Evolutionary conservation across 1,140 invertebrate genomes (phyloP).

Genomic region (Trichonephila inaurata): DNA sequence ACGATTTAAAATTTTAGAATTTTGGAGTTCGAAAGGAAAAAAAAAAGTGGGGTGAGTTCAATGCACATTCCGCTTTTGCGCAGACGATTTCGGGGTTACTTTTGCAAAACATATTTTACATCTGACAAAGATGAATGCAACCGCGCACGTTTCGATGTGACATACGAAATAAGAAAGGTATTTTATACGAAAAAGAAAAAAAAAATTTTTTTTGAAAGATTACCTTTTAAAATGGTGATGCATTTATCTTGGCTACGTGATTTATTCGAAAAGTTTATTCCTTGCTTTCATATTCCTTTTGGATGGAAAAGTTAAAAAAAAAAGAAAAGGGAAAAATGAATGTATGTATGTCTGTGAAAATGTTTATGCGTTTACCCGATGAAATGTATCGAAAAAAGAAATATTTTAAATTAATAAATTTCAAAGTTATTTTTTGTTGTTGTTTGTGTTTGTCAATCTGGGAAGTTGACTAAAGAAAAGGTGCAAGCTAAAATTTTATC

Average conservation of each 20-base stretch:
- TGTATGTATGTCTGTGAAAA: not conserved
- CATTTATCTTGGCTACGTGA: constrained; percentile 57
- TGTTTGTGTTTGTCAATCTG: not conserved
- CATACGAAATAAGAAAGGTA: not conserved
- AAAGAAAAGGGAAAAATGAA: not conserved
- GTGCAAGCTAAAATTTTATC: not conserved
- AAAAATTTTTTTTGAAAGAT: constrained; percentile 61
- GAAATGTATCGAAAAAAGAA: not conserved
- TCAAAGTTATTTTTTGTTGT: not conserved
- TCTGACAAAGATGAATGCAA: constrained; percentile 71
- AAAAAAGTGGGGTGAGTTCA: not conserved
- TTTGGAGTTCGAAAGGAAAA: not conserved
- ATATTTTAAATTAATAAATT: constrained; percentile 21
- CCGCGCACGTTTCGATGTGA: constrained; percentile 1
- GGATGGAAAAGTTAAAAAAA: not conserved
- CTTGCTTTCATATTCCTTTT: not conserved
- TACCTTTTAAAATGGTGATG: constrained; percentile 60
- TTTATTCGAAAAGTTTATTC: constrained; percentile 71
- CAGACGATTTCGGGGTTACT: constrained; percentile 6
- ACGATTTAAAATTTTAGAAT: not conserved
- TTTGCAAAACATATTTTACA: constrained; percentile 74
- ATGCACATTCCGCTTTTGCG: constrained; percentile 28
- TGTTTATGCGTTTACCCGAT: not conserved
- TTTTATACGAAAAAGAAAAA: not conserved
- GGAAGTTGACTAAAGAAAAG: not conserved